Evolutionary conservation across 2,888 invertebrate genomes (phyloP).

Genomic region (Tipula confusa): DNA sequence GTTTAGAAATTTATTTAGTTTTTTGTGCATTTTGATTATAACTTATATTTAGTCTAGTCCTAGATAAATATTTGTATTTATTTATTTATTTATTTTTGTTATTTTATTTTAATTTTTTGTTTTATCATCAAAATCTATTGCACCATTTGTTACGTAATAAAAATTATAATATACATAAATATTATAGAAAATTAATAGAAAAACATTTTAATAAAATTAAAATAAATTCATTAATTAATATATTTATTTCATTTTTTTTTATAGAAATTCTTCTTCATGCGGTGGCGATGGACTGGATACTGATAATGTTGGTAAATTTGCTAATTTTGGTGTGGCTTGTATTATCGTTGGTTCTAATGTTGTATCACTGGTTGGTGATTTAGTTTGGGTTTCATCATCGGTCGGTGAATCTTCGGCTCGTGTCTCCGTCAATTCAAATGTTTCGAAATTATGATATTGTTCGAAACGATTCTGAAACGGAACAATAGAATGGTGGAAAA

Average conservation of each 20-base stretch:
- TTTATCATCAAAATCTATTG: slow-evolving; percentile 28
- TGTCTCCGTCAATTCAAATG: slow-evolving; percentile 27
- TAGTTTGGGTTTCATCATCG: slow-evolving; percentile 36
- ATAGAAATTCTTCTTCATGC: slow-evolving; percentile 55
- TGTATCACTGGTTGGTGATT: slow-evolving; percentile 39
- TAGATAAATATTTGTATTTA: neutral
- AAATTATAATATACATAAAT: neutral
- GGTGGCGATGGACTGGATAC: slow-evolving; percentile 77
- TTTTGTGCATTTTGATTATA: slow-evolving; percentile 7
- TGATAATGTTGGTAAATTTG: slow-evolving; percentile 68
- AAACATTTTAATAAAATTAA: neutral
- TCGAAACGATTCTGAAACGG: slow-evolving; percentile 26
- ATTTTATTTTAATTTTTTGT: neutral
- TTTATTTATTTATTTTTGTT: neutral
- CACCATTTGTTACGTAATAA: slow-evolving; percentile 31
- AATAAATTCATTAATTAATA: neutral
- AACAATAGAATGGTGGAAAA: neutral
- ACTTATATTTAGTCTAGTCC: neutral
- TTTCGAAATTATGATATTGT: slow-evolving; percentile 25
- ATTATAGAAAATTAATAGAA: neutral
- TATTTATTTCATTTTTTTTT: neutral
- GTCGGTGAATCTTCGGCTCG: slow-evolving; percentile 20
- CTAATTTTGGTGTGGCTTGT: slow-evolving; percentile 39
- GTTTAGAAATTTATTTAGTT: neutral
- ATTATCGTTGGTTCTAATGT: slow-evolving; percentile 43